Evolutionary conservation across 2,888 invertebrate species (phyloP), one percentile per base, ranked within the genome.

Genomic region (Orthosia gracilis): DNA sequence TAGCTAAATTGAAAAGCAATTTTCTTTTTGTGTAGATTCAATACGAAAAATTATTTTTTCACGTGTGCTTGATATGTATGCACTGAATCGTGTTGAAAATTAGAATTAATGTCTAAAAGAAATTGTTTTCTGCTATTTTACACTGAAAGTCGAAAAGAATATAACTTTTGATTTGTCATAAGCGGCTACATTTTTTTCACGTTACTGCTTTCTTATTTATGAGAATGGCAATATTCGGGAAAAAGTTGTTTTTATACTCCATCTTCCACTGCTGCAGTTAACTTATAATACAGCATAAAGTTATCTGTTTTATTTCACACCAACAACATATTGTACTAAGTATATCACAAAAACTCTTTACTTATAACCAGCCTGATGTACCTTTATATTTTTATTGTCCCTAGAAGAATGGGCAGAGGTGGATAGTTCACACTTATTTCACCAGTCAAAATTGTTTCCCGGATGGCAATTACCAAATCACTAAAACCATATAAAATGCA

Each of bases 1-100:
- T 59, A 23, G 58, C 17, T 21, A 54, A 75, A 69, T 75, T 78
- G 40, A 78, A 21, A 18, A 49, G n/a, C 49, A 69, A 54, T 69
- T 61, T 78, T 61, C 9, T 61, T 12, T 59, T 52, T 52, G 31
- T 13, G 17, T 69, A 49, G 47, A 78, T 31, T 50, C 50, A 45
- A 65, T 57, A 45, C 18, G 45, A 57, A 52, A 58, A 31, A 15
- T 23, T 1, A 3, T 15, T 59, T 65, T 49, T 17, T 21, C 50
- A 66, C 4, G n/a, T 54, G 11, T 18, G 31, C 47, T 23, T 78
- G 40, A 18, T 40, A 26, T 23, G 40, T 2, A 17, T 40, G 17
- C 21, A 47, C 11, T 66, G 26, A 58, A 11, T 26, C n/a, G 47
- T 40, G 17, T 21, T 18, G 3, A 49, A 18, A 31, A 26, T 67